These are phyloP conservation scores for Copidosoma floridanum DNA, from an alignment of 1,140 invertebrate genomes.

Conservation along the genomic window DNA sequence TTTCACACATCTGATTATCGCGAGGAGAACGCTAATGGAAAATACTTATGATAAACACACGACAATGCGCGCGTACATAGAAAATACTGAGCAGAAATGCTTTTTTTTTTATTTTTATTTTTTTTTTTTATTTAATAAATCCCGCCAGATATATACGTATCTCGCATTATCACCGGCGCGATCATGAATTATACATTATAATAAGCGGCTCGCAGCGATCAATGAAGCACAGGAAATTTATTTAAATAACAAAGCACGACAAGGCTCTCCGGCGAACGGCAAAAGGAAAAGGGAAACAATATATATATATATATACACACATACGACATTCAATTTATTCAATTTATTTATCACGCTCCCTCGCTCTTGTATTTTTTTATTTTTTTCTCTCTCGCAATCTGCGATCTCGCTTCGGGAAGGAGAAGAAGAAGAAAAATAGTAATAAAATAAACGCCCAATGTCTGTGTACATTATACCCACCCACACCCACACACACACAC, in stretches of 20 bases:
- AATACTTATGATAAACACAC: constrained; percentile 19
- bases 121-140: constrained; percentile 26
- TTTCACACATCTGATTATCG: constrained; percentile 20
- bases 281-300: background rate
- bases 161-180: background rate
- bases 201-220: constrained; percentile 2
- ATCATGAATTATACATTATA: constrained; percentile 20
- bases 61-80: background rate
- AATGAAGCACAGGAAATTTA: too few species aligned
- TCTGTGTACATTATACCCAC: too few species aligned
- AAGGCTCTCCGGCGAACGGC: too few species aligned
- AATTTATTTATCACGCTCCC: constrained; percentile 17
- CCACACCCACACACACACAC: too few species aligned
- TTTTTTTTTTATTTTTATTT: too few species aligned
- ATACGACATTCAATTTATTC: background rate
- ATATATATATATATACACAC: background rate
- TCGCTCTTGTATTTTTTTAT: background rate
- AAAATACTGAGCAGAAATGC: too few species aligned
- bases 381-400: constrained; percentile 1
- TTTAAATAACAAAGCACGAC: too few species aligned
- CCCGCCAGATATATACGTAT: constrained; percentile 12
- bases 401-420: background rate
- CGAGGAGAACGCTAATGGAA: constrained; percentile 4
- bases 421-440: too few species aligned
- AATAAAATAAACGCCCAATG: too few species aligned